Evolutionary conservation across 2,888 invertebrate species (phyloP), one percentile per base, ranked within the genome.

Genomic region (Ennomos fuscantarius): DNA sequence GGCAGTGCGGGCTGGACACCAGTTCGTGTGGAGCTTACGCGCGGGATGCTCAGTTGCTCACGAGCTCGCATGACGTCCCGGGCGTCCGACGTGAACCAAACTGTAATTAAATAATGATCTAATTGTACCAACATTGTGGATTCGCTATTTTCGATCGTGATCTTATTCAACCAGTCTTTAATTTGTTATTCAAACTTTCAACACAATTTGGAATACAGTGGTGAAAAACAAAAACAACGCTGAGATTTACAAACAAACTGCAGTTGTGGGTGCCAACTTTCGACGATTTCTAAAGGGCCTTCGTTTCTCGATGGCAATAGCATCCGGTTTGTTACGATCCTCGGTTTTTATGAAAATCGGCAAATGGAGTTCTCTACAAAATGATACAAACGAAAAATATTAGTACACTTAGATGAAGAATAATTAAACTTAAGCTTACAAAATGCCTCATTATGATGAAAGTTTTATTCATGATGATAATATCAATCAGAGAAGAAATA

Each of bases 81-180:
- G 65, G 76, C 60, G 72, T 65, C 60, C 55, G 66, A 60, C 63
- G 69, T 67, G 72, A 73, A 74, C 75, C 74, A 79, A 77, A 83
- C 87, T 85, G 84, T 87, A 89, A 91, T 90, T 91, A 90, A 87
- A 86, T 86, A 89, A 86, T 92, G 91, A 91, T 81, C 91, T 91
- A 91, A 91, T 90, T 88, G 85, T 89, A 84, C 77, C 68, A 74
- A 74, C 75, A 72, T 68, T 76, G 71, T 65, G 73, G 77, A 78
- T 76, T 78, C 57, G 82, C 86, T 89, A 90, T 89, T 90, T 88
- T 77, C 77, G 84, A 81, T 63, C 72, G 74, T 85, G 83, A 82
- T 79, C 74, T 66, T 59, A 41, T 36, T 51, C 46, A 46, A 56
- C 58, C 49, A 55, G 57, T 54, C 53, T 62, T 60, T 51, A 53